phyloP scores from a whole-genome alignment of 2,888 invertebrate genomes.

The Trissolcus brochymenae region DNA sequence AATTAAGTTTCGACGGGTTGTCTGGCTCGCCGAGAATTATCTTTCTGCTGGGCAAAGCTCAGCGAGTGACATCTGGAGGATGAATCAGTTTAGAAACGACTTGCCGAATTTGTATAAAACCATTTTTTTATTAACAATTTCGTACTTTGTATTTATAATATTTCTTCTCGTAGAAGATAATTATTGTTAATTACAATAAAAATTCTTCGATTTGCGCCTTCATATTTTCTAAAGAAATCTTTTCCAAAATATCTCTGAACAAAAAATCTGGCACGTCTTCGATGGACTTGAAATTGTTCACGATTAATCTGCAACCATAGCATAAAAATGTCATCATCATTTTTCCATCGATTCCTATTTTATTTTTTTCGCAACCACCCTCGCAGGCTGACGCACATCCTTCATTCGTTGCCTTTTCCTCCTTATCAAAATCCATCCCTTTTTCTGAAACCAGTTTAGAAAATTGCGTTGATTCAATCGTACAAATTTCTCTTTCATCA shows the following conservation, averaged over 20 bases:
- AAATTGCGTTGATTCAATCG: conserved; percentile 81
- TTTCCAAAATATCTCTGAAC: conserved; percentile 57
- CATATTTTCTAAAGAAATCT: conserved; percentile 65
- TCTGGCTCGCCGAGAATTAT: too few species aligned
- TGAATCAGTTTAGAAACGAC: too few species aligned
- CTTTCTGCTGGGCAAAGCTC: too few species aligned
- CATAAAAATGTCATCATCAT: conserved; percentile 68
- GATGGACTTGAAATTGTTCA: conserved; percentile 61
- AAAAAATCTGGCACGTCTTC: conserved; percentile 64
- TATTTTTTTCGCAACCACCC: conserved; percentile 48
- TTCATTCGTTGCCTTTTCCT: conserved; percentile 2
- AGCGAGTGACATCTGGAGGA: too few species aligned
- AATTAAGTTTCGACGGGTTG: too few species aligned
- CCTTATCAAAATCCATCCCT: conserved; percentile 57
- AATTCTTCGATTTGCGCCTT: conserved; percentile 71
- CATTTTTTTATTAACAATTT: too few species aligned
- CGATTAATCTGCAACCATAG: conserved; percentile 74
- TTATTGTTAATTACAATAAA: conserved; percentile 65
- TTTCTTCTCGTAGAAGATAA: too few species aligned
- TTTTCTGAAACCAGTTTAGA: conserved; percentile 75
- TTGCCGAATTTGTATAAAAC: too few species aligned
- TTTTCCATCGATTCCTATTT: conserved; percentile 41
- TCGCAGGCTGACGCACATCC: conserved; percentile 43
- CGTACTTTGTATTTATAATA: too few species aligned
- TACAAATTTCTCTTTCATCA: conserved; percentile 76